phyloP scores from a whole-genome alignment of 2,888 invertebrate genomes.

The Microctonus hyperodae region DNA sequence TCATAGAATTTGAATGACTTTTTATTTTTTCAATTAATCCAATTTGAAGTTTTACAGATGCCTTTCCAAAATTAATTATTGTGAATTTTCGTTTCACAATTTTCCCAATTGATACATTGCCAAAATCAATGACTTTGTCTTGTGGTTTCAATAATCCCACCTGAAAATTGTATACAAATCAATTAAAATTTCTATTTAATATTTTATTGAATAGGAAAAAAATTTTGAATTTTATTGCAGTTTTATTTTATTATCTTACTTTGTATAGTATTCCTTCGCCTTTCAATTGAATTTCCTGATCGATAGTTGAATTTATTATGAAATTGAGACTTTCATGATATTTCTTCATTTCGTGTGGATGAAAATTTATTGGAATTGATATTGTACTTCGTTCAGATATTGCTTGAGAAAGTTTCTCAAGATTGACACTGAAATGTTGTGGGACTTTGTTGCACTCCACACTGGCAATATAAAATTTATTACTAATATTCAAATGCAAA shows the following conservation, averaged over 20 bases:
- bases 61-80: constrained; percentile 69
- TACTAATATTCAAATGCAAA: no score
- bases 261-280: constrained; percentile 67
- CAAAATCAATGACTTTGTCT: constrained; percentile 62
- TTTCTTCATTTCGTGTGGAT: constrained; percentile 65
- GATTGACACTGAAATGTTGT: constrained; percentile 66
- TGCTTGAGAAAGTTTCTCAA: constrained; percentile 56
- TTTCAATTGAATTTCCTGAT: constrained; percentile 65
- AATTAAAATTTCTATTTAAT: not conserved
- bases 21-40: constrained; percentile 54
- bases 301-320: constrained; percentile 65
- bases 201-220: not conserved
- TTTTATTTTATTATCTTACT: constrained; percentile 34
- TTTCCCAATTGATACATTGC: constrained; percentile 63
- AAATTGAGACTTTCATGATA: constrained; percentile 67
- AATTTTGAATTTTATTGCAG: no score
- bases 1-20: not conserved
- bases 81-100: constrained; percentile 65
- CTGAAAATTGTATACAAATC: constrained; percentile 40
- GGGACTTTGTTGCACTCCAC: constrained; percentile 64
- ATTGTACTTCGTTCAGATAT: constrained; percentile 63
- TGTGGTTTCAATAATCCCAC: constrained; percentile 57
- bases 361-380: constrained; percentile 67
- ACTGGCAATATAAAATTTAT: constrained; percentile 59
- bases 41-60: constrained; percentile 66